Conservation (phyloP, 2,113 vertebrate genomes). For the Alectura lathami region DNA sequence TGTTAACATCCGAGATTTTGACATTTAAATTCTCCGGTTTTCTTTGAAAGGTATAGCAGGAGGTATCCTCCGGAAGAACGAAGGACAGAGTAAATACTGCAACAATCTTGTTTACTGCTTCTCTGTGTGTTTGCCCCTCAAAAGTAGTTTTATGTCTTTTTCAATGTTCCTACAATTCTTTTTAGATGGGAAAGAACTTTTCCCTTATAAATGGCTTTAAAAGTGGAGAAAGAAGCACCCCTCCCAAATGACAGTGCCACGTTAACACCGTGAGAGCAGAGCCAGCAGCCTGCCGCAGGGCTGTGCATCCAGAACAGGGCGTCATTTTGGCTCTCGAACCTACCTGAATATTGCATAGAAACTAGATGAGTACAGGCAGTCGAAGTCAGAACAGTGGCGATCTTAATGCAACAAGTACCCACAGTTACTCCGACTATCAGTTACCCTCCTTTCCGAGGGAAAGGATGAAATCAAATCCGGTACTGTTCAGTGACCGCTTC, state of each 20-base stretch:
- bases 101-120: conserved; percentile 41
- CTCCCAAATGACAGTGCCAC: not conserved
- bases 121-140: conserved; percentile 7
- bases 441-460: not conserved
- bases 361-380: not conserved
- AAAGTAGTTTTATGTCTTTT: conserved; percentile 18
- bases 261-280: not conserved
- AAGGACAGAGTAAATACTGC: conserved; percentile 36
- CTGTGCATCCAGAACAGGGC: not conserved
- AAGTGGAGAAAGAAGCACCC: not conserved
- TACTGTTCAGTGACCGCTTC: not conserved
- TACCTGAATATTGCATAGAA: not conserved
- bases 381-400: not conserved
- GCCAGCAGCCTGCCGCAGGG: not conserved
- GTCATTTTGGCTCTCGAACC: not conserved
- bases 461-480: not conserved
- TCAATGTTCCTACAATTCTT: conserved; percentile 34
- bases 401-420: not conserved
- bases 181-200: conserved; percentile 23
- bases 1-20: conserved; percentile 46
- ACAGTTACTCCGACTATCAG: not conserved
- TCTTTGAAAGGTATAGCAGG: conserved; percentile 53
- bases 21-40: conserved; percentile 58
- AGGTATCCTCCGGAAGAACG: conserved; percentile 32
- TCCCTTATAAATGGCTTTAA: conserved; percentile 13